Evolutionary conservation across 35 echinoderm and acorn worm species (phyloP).

Genomic region (Lytechinus variegatus): DNA sequence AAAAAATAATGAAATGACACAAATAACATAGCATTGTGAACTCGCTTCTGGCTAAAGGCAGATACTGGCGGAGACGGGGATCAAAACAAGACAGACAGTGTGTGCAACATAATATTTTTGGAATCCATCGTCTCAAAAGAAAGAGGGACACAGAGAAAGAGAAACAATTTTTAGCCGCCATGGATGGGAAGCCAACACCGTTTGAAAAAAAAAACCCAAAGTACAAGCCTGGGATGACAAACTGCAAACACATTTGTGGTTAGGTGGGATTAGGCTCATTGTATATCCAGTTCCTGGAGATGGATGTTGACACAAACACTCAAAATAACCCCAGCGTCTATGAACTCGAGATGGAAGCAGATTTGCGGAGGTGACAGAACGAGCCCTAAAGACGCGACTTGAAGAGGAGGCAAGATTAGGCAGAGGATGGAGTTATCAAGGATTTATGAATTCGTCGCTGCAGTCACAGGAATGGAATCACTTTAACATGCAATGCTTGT

Average conservation of each 20-base stretch:
- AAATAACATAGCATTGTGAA: not conserved
- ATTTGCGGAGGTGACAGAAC: constrained; percentile 6
- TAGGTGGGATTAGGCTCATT: not conserved
- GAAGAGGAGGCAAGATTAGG: not conserved
- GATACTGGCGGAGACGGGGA: not conserved
- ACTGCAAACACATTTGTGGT: constrained; percentile 43
- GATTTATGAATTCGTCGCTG: not conserved
- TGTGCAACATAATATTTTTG: not conserved
- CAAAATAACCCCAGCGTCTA: constrained; percentile 22
- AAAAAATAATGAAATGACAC: not conserved
- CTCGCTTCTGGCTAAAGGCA: not conserved
- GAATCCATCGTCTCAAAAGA: not conserved
- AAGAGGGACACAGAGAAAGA: not conserved
- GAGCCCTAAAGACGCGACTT: too few species aligned
- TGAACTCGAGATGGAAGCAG: not conserved
- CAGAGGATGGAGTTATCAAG: not conserved
- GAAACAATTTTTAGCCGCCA: not conserved
- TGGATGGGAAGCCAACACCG: not conserved
- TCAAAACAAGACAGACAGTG: not conserved
- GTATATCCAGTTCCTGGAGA: constrained; percentile 30
- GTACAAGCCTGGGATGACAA: constrained; percentile 10
- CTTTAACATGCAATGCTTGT: not conserved
- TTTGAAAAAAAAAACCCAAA: not conserved
- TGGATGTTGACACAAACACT: constrained; percentile 39
- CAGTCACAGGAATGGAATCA: not conserved